Evolutionary conservation across 1,140 invertebrate species (phyloP).

Genomic region (Listronotus oregonensis): DNA sequence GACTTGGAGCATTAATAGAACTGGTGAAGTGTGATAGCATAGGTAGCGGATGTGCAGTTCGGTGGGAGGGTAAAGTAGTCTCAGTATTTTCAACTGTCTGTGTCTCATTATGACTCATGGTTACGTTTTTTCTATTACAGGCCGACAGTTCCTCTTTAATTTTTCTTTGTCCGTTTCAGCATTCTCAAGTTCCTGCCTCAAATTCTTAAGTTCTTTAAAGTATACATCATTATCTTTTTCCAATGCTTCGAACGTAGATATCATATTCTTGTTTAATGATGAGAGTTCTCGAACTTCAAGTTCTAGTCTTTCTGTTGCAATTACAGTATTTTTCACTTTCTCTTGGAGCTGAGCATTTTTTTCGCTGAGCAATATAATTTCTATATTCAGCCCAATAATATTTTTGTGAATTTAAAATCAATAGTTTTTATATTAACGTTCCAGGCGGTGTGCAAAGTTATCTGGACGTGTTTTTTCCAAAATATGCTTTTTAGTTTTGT

Average conservation of each 20-base stretch:
- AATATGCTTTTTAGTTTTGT: too few species aligned
- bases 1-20: background rate
- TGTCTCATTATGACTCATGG: too few species aligned
- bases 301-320: background rate
- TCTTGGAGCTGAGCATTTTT: background rate
- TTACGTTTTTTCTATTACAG: too few species aligned
- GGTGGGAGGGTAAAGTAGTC: background rate
- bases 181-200: constrained; percentile 2
- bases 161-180: too few species aligned
- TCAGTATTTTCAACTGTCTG: too few species aligned
- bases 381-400: background rate
- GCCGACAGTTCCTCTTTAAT: too few species aligned
- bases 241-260: background rate
- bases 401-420: too few species aligned
- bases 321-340: background rate
- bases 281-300: background rate
- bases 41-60: background rate
- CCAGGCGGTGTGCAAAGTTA: too few species aligned
- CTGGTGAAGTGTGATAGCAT: background rate
- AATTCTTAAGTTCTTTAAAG: background rate
- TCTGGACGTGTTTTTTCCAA: too few species aligned
- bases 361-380: background rate
- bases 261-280: background rate
- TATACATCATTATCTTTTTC: constrained; percentile 1
- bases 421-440: too few species aligned